These are phyloP conservation scores for Scaptomyza graminum DNA, from an alignment of 1,140 invertebrate genomes.

Conservation along the genomic window DNA sequence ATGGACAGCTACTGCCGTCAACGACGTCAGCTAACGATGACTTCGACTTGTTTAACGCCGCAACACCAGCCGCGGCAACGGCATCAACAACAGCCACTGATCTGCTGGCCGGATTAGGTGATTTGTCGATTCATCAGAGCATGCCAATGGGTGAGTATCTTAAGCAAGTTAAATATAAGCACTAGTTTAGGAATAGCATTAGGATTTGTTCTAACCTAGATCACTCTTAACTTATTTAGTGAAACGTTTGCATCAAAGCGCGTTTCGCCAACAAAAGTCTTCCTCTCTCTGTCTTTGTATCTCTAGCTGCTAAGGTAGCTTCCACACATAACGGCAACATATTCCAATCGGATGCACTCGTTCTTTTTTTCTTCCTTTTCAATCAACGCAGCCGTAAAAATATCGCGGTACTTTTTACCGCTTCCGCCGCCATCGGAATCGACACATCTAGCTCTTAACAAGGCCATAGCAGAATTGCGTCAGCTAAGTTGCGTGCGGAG, in stretches of 20 bases:
- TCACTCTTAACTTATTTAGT: slow-evolving; percentile 38
- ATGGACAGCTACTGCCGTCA: slow-evolving; percentile 61
- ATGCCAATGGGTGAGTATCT: slow-evolving; percentile 81
- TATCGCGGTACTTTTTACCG: slow-evolving; percentile 23
- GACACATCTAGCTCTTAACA: slow-evolving; percentile 32
- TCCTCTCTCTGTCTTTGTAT: slow-evolving; percentile 2
- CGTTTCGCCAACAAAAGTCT: slow-evolving; percentile 39
- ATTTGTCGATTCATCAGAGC: slow-evolving; percentile 80
- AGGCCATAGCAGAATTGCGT: slow-evolving; percentile 46
- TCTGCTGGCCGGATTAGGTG: slow-evolving; percentile 86
- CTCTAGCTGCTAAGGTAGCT: slow-evolving; percentile 44
- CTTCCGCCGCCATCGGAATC: slow-evolving; percentile 26
- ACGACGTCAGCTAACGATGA: slow-evolving; percentile 75
- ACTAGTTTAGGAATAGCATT: slow-evolving; percentile 3
- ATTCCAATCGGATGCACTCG: slow-evolving; percentile 83
- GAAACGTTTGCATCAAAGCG: slow-evolving; percentile 57
- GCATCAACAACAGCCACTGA: slow-evolving; percentile 83
- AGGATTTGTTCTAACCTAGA: slow-evolving; percentile 37
- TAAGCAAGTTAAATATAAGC: slow-evolving; percentile 21
- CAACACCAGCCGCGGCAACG: slow-evolving; percentile 31
- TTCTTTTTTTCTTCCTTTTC: slow-evolving; percentile 67
- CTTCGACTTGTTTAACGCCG: slow-evolving; percentile 71
- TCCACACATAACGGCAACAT: slow-evolving; percentile 73
- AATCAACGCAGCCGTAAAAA: slow-evolving; percentile 61
- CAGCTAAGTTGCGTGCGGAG: slow-evolving; percentile 42